These are phyloP conservation scores for Pantala flavescens DNA, from an alignment of 1,140 invertebrate genomes.

Conservation along the genomic window DNA sequence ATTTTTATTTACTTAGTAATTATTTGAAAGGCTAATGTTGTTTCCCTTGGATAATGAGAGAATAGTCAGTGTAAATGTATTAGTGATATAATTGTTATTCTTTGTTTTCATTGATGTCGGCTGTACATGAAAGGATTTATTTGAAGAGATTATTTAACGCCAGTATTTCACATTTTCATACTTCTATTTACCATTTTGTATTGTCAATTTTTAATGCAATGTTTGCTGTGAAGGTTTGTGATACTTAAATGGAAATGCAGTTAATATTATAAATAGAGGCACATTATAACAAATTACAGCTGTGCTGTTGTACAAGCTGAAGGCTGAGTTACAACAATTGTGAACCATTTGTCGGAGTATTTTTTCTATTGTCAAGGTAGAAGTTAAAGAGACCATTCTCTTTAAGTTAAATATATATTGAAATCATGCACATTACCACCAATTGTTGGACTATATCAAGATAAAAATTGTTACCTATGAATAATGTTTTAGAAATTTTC, in stretches of 20 bases:
- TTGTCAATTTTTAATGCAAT: slow-evolving; percentile 4
- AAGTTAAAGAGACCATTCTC: not conserved
- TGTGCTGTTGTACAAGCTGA: no score
- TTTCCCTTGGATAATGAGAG: not conserved
- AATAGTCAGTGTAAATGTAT: not conserved
- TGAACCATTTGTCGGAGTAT: not conserved
- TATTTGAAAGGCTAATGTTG: not conserved
- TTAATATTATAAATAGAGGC: not conserved
- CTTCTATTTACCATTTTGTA: not conserved
- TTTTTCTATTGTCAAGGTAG: not conserved
- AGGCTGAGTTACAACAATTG: no score
- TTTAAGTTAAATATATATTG: not conserved
- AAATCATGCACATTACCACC: no score
- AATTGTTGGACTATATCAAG: no score
- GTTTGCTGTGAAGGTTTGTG: not conserved
- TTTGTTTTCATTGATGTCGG: not conserved
- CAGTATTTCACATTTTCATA: not conserved
- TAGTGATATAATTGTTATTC: not conserved
- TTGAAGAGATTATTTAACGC: not conserved
- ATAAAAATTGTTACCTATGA: no score
- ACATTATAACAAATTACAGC: not conserved
- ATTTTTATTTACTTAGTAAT: not conserved
- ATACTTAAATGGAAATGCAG: slow-evolving; percentile 4
- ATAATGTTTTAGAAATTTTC: no score
- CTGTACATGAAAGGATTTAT: not conserved